phyloP scores from a whole-genome alignment of 1,140 invertebrate species.

The Cydia fagiglandana region DNA sequence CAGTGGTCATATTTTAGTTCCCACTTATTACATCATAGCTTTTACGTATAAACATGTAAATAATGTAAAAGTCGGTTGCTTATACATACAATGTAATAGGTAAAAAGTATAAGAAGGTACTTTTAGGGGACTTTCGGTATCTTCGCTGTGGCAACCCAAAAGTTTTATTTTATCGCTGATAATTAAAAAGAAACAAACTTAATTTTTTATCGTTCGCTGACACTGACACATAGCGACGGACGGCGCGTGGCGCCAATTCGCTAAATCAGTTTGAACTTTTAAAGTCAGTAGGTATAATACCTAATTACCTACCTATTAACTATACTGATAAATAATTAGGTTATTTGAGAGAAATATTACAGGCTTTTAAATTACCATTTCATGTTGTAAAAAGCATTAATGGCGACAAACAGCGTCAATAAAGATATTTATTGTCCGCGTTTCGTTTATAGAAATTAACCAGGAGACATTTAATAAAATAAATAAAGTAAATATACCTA shows the following conservation, averaged over 20 bases:
- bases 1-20: not conserved
- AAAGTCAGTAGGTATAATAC: not conserved
- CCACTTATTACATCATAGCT: not conserved
- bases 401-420: too few species aligned
- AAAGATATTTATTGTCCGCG: too few species aligned
- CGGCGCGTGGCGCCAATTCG: slow-evolving; percentile 18
- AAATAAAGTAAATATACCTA: too few species aligned
- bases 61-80: not conserved
- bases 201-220: too few species aligned
- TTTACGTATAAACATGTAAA: not conserved
- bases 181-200: too few species aligned
- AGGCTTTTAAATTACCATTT: not conserved
- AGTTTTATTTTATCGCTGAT: not conserved
- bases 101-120: not conserved
- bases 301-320: not conserved
- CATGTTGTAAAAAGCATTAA: not conserved
- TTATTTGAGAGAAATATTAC: too few species aligned
- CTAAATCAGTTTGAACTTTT: slow-evolving; percentile 20
- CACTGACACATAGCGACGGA: not conserved
- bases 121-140: not conserved
- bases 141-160: not conserved
- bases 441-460: too few species aligned
- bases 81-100: not conserved
- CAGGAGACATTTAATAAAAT: too few species aligned
- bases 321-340: not conserved